Percentiles rank a stretch among this genome's conserved stretches.
Conservation (phyloP, 1,140 invertebrate species). For the Caenorhabditis tropicalis region DNA sequence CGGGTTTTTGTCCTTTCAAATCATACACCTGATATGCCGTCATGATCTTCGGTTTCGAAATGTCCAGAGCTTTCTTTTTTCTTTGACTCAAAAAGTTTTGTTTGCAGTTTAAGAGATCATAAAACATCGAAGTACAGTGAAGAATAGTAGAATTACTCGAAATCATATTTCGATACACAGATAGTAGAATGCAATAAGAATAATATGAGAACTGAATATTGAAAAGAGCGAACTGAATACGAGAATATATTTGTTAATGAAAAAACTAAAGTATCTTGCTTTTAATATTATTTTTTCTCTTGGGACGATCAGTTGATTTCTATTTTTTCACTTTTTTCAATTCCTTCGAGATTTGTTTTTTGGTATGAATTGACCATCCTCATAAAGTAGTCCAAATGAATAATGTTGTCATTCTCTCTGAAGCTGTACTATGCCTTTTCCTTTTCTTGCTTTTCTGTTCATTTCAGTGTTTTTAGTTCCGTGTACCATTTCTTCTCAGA, state of each 20-base stretch:
- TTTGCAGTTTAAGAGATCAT: too few relatives aligned
- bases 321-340: not conserved
- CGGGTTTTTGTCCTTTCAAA: not conserved
- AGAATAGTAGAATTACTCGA: too few relatives aligned
- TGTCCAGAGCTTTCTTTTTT: too few relatives aligned
- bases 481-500: not conserved
- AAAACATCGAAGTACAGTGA: too few relatives aligned
- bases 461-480: not conserved
- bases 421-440: not conserved
- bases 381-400: not conserved
- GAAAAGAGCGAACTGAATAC: not conserved
- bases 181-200: too few relatives aligned
- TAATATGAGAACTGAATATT: too few relatives aligned
- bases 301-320: not conserved
- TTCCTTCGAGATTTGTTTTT: not conserved
- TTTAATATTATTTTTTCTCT: not conserved
- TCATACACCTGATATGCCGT: not conserved
- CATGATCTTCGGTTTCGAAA: slow-evolving; percentile 16
- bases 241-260: not conserved
- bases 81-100: too few relatives aligned
- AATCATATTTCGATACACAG: too few relatives aligned
- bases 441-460: not conserved
- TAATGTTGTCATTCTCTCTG: not conserved
- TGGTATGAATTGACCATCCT: not conserved
- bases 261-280: too few relatives aligned